Evolutionary conservation across 1,140 invertebrate species (phyloP).

Genomic region (Olivierus martensii): DNA sequence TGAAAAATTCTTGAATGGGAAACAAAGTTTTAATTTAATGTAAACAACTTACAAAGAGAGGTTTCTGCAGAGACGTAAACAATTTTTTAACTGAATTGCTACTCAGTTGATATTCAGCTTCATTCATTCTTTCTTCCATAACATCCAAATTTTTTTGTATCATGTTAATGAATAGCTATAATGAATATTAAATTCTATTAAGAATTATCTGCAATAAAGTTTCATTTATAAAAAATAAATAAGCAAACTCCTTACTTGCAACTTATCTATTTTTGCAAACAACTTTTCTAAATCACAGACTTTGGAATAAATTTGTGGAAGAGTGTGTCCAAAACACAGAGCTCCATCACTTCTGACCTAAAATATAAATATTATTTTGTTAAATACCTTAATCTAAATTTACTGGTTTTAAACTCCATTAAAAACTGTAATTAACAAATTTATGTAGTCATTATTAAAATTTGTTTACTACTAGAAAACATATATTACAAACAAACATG

Average conservation of each 20-base stretch:
- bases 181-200: background rate
- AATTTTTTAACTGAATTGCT: constrained; percentile 16
- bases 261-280: constrained; percentile 10
- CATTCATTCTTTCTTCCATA: constrained; percentile 15
- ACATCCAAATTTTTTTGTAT: constrained; percentile 14
- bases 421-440: too few relatives aligned
- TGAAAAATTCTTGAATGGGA: too few relatives aligned
- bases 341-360: constrained; percentile 13
- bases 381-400: background rate
- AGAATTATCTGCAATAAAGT: background rate
- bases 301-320: constrained; percentile 12
- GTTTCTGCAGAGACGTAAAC: constrained; percentile 10
- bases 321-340: constrained; percentile 9
- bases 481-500: too few relatives aligned
- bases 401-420: too few relatives aligned
- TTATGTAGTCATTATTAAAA: too few relatives aligned
- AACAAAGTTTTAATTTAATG: too few relatives aligned
- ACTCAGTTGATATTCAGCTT: constrained; percentile 9
- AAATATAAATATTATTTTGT: background rate
- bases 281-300: constrained; percentile 11
- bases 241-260: constrained; percentile 3
- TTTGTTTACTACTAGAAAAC: too few relatives aligned
- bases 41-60: constrained; percentile 6
- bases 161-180: background rate
- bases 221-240: background rate